A percentile compares a stretch with the other conserved stretches of the same genome.
Evolutionary conservation across 2,888 invertebrate genomes (phyloP).

Genomic region (Hypsopygia costalis): DNA sequence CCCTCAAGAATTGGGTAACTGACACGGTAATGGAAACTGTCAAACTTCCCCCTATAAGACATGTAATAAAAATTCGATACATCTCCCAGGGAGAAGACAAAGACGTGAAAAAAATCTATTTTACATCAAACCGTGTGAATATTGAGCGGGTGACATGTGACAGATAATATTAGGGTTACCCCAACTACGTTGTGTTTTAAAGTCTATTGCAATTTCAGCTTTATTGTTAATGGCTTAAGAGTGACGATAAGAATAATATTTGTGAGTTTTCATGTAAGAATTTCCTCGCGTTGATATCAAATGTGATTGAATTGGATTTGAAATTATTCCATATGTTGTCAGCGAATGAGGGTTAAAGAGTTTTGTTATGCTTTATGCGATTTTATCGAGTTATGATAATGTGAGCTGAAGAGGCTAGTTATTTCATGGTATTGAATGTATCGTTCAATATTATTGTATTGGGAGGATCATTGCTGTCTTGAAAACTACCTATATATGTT

Average conservation of each 20-base stretch:
- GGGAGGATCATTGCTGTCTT: too few relatives aligned
- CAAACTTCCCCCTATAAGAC: conserved; percentile 29
- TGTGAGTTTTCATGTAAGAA: conserved; percentile 2
- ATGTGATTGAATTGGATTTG: conserved; percentile 21
- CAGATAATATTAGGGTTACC: conserved; percentile 24
- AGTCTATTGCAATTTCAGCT: conserved; percentile 12
- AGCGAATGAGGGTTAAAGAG: conserved; percentile 10
- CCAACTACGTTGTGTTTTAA: conserved; percentile 9
- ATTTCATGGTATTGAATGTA: neutral
- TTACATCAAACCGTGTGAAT: conserved; percentile 30
- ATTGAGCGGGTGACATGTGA: conserved; percentile 29
- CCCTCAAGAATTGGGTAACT: conserved; percentile 28
- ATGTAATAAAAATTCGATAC: conserved; percentile 46
- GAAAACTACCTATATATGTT: too few relatives aligned
- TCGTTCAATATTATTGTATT: neutral
- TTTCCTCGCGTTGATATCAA: conserved; percentile 9
- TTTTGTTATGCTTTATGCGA: conserved; percentile 8
- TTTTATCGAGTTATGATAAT: conserved; percentile 9
- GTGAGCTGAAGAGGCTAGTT: neutral
- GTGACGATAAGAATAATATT: neutral
- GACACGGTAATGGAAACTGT: conserved; percentile 45
- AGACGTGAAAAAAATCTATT: conserved; percentile 32
- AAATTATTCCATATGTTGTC: conserved; percentile 19
- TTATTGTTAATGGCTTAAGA: neutral
- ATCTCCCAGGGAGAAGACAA: conserved; percentile 25